Percentiles rank a stretch among this genome's conserved stretches.
These are phyloP conservation scores for Cataglyphis livida DNA, from an alignment of 2,888 invertebrate species.

Conservation along the genomic window DNA sequence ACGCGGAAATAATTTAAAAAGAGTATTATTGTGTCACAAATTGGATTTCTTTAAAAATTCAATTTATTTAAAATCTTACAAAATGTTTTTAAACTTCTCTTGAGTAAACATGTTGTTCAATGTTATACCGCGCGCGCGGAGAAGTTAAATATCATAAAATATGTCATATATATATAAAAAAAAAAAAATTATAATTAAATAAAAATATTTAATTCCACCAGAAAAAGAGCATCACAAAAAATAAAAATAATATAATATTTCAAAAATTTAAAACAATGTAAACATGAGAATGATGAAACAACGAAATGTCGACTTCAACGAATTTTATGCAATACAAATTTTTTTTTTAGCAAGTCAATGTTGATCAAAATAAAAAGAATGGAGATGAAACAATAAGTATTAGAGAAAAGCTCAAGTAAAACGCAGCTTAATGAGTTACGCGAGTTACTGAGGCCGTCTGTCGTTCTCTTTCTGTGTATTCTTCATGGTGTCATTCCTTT, in stretches of 20 bases:
- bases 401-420: slow-evolving; percentile 26
- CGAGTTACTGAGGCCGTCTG: slow-evolving; percentile 33
- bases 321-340: background rate
- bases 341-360: background rate
- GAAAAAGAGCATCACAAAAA: background rate
- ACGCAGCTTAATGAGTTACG: slow-evolving; percentile 56
- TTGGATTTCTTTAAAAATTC: background rate
- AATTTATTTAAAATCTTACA: background rate
- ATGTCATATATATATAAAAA: no score
- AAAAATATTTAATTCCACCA: background rate
- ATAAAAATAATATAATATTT: background rate
- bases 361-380: background rate
- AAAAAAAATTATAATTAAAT: background rate
- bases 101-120: background rate
- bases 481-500: background rate
- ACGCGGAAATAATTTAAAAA: background rate
- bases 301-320: background rate
- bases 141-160: no score
- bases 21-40: background rate
- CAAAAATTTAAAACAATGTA: background rate
- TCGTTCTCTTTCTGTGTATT: slow-evolving; percentile 18
- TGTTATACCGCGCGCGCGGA: background rate
- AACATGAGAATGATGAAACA: background rate
- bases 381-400: background rate
- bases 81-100: background rate